Percentiles rank a stretch among this genome's conserved stretches.
Conservation (phyloP, 2,888 invertebrate genomes). For the Syrphus vitripennis region DNA sequence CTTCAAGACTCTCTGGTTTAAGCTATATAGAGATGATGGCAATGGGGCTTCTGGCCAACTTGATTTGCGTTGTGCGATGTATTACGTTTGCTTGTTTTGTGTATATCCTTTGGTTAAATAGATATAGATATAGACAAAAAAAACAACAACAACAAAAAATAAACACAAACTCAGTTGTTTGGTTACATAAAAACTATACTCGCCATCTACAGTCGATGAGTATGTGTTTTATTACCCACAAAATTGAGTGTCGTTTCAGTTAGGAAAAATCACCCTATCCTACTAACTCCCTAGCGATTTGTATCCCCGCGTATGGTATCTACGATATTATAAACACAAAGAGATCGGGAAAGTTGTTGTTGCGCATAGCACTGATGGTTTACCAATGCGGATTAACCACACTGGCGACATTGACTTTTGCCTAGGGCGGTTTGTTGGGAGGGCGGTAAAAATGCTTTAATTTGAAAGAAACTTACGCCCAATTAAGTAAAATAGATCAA, state of each 20-base stretch:
- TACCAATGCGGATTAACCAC: neutral
- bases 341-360: constrained; percentile 38
- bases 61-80: constrained; percentile 59
- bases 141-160: too few relatives aligned
- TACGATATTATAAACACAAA: constrained; percentile 41
- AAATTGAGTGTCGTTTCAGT: constrained; percentile 70
- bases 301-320: constrained; percentile 34
- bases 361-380: neutral
- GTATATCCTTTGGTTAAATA: constrained; percentile 36
- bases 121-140: constrained; percentile 16
- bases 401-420: neutral
- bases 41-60: constrained; percentile 35
- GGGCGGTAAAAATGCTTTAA: neutral
- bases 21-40: too few relatives aligned
- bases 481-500: neutral
- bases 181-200: constrained; percentile 67
- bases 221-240: constrained; percentile 71
- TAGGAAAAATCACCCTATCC: constrained; percentile 67
- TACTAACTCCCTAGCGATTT: constrained; percentile 60
- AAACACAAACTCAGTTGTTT: constrained; percentile 29
- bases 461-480: too few relatives aligned
- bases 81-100: constrained; percentile 30
- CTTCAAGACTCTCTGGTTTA: neutral
- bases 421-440: neutral
- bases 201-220: constrained; percentile 57